Base-by-base conservation (phyloP, 37 sponge, comb jelly and placozoan species). In the Hexactinellida sp. region DNA sequence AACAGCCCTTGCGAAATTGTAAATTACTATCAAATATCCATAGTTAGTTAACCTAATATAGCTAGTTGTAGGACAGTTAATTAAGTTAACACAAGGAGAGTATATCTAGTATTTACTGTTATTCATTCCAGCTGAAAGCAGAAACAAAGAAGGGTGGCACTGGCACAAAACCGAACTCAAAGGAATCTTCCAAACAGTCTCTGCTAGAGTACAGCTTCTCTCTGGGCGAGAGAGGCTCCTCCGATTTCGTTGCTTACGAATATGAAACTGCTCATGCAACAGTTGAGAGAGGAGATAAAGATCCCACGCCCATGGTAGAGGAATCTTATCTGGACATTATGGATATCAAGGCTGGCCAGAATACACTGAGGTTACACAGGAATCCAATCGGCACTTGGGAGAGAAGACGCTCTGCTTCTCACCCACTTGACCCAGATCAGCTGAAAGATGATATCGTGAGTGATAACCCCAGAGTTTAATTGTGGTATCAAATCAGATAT, bases 301-400 rank as follows among this genome's bases (percentile, higher is more conserved):
- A 63, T 28, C 76, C 76, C 32, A 63, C 76, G 1, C 76, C 76
- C 34, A 63, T 63, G 76, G 76, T 63, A n/a, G 76, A 63, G 30
- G 76, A 63, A n/a, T 63, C 76, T 21, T 63, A 63, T 28, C 76
- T 63, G 34, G 76, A 63, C 34, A n/a, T 63, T 63, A 63, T 63
- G 76, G 76, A 63, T n/a, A 63, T 63, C 5, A 63, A 63, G 34
- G 76, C 76, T 10, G 76, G 76, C 1, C 76, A 63, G 34, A 63
- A 63, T 63, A 63, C 76, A 5, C 30, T 63, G 5, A 63, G 76
- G 30, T n/a, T 63, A n/a, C 76, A 63, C 34, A 63, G 76, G 76
- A 63, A n/a, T 23, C 76, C 76, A 32, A 63, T 63, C 13, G 34
- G 76, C 13, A 63, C 76, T 7, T 63, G 25, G 34, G 76, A 63